These are phyloP conservation scores for Cossypha polioptera DNA, from an alignment of 2,797 vertebrate genomes.

Conservation along the genomic window DNA sequence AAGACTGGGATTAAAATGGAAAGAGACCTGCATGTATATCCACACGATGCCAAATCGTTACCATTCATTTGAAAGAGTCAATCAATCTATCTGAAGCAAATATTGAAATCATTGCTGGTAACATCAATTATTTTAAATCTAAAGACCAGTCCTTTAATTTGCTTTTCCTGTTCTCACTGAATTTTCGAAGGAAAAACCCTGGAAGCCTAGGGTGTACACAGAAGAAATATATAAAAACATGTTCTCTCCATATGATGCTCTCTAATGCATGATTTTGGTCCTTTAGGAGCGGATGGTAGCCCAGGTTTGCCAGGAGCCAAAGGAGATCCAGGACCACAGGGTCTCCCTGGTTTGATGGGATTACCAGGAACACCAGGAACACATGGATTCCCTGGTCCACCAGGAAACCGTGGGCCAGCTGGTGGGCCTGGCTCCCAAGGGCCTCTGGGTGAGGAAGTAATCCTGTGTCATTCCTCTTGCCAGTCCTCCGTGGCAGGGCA, in stretches of 20 bases:
- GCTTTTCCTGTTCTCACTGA: neutral
- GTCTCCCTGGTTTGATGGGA: constrained; percentile 84
- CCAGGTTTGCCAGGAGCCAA: constrained; percentile 72
- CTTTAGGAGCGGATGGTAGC: constrained; percentile 71
- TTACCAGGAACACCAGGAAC: constrained; percentile 82
- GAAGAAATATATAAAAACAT: neutral
- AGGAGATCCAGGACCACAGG: constrained; percentile 80
- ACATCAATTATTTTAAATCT: neutral
- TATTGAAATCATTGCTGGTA: neutral
- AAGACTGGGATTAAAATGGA: neutral
- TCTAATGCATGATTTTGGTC: neutral
- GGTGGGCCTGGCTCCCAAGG: constrained; percentile 81
- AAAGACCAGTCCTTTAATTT: neutral
- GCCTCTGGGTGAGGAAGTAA: constrained; percentile 77
- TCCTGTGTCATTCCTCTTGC: neutral
- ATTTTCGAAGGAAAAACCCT: neutral
- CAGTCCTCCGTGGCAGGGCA: neutral
- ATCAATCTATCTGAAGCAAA: neutral
- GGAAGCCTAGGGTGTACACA: neutral
- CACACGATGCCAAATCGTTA: neutral
- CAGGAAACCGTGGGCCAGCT: constrained; percentile 80
- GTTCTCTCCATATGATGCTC: neutral
- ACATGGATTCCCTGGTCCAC: constrained; percentile 79
- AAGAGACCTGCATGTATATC: neutral
- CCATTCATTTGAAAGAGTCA: neutral